Conservation (phyloP, 2,797 vertebrate genomes). For the Potorous gilbertii region DNA sequence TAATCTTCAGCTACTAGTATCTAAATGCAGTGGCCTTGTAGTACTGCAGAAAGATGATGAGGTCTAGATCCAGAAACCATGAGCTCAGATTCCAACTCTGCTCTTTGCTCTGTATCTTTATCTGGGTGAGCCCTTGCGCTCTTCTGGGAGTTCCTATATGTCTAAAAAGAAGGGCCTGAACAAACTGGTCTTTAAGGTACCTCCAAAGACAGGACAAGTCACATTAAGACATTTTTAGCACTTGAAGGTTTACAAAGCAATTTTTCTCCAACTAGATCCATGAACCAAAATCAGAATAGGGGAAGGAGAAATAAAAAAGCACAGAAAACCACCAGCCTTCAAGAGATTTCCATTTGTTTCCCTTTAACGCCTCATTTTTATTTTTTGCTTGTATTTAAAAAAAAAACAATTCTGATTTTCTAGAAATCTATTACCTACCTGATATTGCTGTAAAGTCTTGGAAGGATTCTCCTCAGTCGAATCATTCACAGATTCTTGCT, state of each 20-base stretch:
- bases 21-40: neutral
- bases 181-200: neutral
- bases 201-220: neutral
- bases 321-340: neutral
- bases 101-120: neutral
- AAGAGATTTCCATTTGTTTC: constrained; percentile 18
- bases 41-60: neutral
- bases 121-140: neutral
- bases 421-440: constrained; percentile 79
- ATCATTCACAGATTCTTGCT: constrained; percentile 63
- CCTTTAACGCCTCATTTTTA: constrained; percentile 9
- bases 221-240: neutral
- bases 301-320: neutral
- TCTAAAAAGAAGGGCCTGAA: neutral
- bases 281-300: neutral
- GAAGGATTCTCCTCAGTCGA: constrained; percentile 66
- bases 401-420: neutral
- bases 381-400: constrained; percentile 11
- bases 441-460: constrained; percentile 82
- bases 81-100: neutral
- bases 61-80: neutral
- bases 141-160: neutral
- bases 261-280: neutral
- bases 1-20: neutral
- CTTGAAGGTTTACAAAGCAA: neutral